Conservation (phyloP, 2,888 invertebrate genomes). For the Eucriotettix oculatus region DNA sequence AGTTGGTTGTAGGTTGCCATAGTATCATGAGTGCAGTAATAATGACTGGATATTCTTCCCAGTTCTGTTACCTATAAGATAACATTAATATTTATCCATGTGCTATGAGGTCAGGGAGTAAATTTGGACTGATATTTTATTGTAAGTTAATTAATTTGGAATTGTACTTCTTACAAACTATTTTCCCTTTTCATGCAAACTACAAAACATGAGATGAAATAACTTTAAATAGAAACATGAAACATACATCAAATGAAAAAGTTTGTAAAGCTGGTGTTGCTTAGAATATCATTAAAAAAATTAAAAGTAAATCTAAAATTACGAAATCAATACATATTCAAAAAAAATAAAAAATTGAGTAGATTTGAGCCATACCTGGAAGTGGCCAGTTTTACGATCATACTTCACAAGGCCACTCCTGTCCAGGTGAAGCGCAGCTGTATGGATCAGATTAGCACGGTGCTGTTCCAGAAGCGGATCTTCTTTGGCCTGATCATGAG, state of each 20-base stretch:
- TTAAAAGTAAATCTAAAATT: background rate
- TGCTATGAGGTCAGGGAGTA: too few species aligned
- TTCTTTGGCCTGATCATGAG: conserved; percentile 56
- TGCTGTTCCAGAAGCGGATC: conserved; percentile 78
- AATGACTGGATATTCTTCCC: conserved; percentile 95
- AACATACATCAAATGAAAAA: background rate
- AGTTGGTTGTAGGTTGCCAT: conserved; percentile 95
- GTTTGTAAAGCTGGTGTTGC: background rate
- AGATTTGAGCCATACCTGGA: conserved; percentile 31
- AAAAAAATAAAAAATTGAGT: background rate
- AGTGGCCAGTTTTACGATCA: conserved; percentile 80
- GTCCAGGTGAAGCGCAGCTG: conserved; percentile 80
- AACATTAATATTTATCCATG: conserved; percentile 14
- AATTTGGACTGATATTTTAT: too few species aligned
- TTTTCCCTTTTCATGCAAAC: too few species aligned
- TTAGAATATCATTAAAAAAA: conserved; percentile 1
- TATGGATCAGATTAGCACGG: conserved; percentile 88
- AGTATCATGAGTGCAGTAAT: conserved; percentile 93
- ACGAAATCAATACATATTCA: background rate
- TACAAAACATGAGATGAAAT: too few species aligned
- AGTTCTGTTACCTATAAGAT: conserved; percentile 71
- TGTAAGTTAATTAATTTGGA: too few species aligned
- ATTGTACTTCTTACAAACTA: too few species aligned
- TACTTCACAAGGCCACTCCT: conserved; percentile 91
- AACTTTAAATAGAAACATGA: too few species aligned